Evolutionary conservation across 2,888 invertebrate species (phyloP), one percentile per base, ranked within the genome.

Genomic region (Amphipoea lucens): DNA sequence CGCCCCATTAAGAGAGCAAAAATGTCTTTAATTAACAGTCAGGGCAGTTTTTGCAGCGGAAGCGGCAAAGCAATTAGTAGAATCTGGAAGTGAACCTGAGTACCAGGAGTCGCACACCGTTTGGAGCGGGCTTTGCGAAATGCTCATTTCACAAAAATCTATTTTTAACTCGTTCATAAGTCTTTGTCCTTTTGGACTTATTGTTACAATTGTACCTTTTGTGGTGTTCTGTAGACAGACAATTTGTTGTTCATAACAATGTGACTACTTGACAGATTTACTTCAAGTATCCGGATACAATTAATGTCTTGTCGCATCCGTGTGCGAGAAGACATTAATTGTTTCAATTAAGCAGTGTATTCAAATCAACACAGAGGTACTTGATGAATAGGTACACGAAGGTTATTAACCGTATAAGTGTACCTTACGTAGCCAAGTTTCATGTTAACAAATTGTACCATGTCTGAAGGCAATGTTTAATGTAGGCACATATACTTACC

Each of bases 21-120:
- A 93, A 93, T 92, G 89, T 90, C 90, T 91, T 93, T 93, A 92
- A 94, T 94, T 93, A 94, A 93, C 91, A 91, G 89, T 90, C 85
- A 87, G 78, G 88, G 87, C 80, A 82, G 72, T 92, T 92, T 92
- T 92, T 90, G 82, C 87, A 87, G 85, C 74, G 84, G 85, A 90
- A 91, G 86, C 84, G 84, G 84, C 81, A 77, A 86, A 91, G 92
- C 90, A 91, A 93, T 94, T 93, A 93, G 91, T 83, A 84, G 87
- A 89, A 84, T 83, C 87, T 90, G 89, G 78, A 82, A 88, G 60
- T 79, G 75, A 85, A 65, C 11, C 36, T 42, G 51, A 57, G 23
- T n/a, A 36, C 67, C 70, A 76, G 57, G 54, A 51, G 54, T 65
- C 70, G 81, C 77, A 68, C 75, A 79, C 62, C 75, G 70, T 76